Evolutionary conservation across 2,888 invertebrate species (phyloP).

Genomic region (Drosophila phalerata): DNA sequence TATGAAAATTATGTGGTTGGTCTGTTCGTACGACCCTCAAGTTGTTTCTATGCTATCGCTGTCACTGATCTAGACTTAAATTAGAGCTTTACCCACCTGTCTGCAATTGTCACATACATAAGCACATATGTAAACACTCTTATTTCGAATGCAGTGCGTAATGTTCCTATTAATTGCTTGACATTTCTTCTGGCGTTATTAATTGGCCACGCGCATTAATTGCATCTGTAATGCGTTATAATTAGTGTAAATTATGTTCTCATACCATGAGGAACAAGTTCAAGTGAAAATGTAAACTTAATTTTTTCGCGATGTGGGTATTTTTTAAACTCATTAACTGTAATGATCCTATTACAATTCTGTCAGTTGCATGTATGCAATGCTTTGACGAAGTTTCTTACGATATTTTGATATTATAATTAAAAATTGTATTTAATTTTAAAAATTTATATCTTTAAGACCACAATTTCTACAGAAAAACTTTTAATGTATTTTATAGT

Average conservation of each 20-base stretch:
- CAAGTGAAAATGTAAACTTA: conserved; percentile 14
- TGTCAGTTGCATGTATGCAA: background rate
- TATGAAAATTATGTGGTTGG: conserved; percentile 12
- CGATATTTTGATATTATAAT: background rate
- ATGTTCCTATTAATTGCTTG: conserved; percentile 55
- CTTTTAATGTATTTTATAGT: background rate
- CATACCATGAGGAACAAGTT: conserved; percentile 29
- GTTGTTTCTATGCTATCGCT: conserved; percentile 41
- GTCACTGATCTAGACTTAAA: conserved; percentile 33
- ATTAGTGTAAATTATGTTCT: conserved; percentile 69
- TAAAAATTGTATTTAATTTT: background rate
- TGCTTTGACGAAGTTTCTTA: background rate
- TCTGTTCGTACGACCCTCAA: conserved; percentile 26
- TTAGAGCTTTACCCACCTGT: conserved; percentile 39
- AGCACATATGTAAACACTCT: background rate
- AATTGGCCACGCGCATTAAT: conserved; percentile 71
- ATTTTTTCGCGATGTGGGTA: conserved; percentile 2
- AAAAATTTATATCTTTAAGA: background rate
- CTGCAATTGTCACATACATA: conserved; percentile 35
- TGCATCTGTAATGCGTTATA: conserved; percentile 74
- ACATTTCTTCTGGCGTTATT: conserved; percentile 63
- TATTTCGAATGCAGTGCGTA: conserved; percentile 30
- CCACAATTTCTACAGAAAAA: background rate
- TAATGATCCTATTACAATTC: conserved; percentile 7
- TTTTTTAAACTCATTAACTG: conserved; percentile 23